These are phyloP conservation scores for Noctua pronuba DNA, from an alignment of 2,888 invertebrate genomes.

Conservation along the genomic window DNA sequence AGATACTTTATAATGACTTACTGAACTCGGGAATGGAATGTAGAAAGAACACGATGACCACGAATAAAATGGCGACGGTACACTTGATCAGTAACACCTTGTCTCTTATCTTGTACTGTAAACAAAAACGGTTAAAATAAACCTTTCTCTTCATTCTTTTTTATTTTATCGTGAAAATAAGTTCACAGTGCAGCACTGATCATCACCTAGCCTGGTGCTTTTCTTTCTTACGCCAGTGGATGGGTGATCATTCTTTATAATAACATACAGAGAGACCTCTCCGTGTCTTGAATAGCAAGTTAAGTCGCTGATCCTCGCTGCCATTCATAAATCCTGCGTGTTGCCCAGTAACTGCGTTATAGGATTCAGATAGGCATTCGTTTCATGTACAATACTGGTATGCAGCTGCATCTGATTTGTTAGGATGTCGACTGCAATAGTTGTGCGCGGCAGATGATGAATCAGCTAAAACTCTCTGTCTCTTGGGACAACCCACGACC, in stretches of 20 bases:
- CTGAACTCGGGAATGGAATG: slow-evolving; percentile 95
- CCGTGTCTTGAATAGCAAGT: not conserved
- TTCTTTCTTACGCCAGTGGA: not conserved
- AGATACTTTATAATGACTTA: slow-evolving; percentile 76
- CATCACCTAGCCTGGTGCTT: not conserved
- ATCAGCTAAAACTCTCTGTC: not conserved
- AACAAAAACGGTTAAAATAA: not conserved
- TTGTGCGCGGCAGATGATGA: not conserved
- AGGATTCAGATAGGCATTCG: not conserved
- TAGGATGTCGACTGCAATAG: not conserved
- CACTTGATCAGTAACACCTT: slow-evolving; percentile 94
- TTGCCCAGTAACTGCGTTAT: not conserved
- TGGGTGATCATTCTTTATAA: not conserved
- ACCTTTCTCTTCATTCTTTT: not conserved
- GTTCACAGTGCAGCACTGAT: not conserved
- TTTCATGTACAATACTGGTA: not conserved
- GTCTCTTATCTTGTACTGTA: slow-evolving; percentile 95
- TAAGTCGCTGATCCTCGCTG: not conserved
- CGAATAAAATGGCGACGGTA: slow-evolving; percentile 91
- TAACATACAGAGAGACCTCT: not conserved
- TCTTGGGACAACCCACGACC: not conserved
- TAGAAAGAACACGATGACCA: slow-evolving; percentile 95
- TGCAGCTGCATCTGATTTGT: not conserved
- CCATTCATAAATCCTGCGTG: not conserved
- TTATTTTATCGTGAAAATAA: not conserved